Evolutionary conservation across 2,113 vertebrate species (phyloP).

Genomic region (Nycticorax nycticorax): DNA sequence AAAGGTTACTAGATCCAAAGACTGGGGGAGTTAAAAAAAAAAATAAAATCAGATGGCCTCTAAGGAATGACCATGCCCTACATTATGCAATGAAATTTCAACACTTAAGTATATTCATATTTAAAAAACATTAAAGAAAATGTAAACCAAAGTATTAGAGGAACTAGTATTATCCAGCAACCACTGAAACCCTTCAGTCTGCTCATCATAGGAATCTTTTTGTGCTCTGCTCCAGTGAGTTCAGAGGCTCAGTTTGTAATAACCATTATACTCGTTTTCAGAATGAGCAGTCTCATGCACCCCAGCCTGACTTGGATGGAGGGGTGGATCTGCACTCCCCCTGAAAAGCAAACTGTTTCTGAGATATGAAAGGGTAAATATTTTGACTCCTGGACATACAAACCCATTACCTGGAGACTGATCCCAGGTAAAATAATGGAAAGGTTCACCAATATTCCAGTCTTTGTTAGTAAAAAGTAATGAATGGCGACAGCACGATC

Average conservation of each 20-base stretch:
- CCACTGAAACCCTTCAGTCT: not conserved
- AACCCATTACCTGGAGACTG: not conserved
- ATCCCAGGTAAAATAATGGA: not conserved
- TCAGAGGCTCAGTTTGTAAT: not conserved
- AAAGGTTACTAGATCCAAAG: not conserved
- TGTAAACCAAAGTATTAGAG: not conserved
- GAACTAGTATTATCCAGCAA: not conserved
- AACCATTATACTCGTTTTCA: not conserved
- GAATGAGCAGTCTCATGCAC: not conserved
- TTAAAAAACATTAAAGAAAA: not conserved
- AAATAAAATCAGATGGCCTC: not conserved
- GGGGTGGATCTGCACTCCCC: not conserved
- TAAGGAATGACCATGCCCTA: not conserved
- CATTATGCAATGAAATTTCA: not conserved
- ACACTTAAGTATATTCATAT: not conserved
- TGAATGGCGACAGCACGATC: not conserved
- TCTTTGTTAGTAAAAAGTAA: not conserved
- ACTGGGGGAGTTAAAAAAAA: not conserved
- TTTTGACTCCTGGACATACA: not conserved
- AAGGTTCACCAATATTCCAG: not conserved
- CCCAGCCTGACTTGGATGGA: not conserved
- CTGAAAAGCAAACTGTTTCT: not conserved
- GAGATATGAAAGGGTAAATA: not conserved
- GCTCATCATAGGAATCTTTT: not conserved
- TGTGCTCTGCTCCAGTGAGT: not conserved